Percentiles rank a stretch among this genome's conserved stretches.
These are phyloP conservation scores for Ammodytes marinus DNA, from an alignment of 2,113 vertebrate species.

Conservation along the genomic window DNA sequence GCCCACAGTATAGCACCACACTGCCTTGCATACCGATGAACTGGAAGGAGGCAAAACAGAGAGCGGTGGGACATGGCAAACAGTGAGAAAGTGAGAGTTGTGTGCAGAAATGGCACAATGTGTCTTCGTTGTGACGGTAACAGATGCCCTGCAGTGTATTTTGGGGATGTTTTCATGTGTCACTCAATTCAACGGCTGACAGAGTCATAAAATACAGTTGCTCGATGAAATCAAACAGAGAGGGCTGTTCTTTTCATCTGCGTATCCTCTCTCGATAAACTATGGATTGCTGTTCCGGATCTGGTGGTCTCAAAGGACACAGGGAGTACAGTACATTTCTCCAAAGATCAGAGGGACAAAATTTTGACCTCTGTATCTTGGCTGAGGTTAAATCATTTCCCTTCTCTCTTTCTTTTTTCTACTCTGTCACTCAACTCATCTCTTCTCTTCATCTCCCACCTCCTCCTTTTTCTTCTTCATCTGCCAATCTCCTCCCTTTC, in stretches of 20 bases:
- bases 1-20: constrained; percentile 70
- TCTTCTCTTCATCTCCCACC: constrained; percentile 4
- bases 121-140: constrained; percentile 57
- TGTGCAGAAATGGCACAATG: constrained; percentile 33
- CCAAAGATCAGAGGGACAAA: constrained; percentile 57
- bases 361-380: constrained; percentile 59
- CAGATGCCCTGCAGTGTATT: constrained; percentile 58
- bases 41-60: constrained; percentile 60
- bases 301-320: constrained; percentile 19
- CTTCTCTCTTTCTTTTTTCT: constrained; percentile 26
- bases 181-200: constrained; percentile 19
- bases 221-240: constrained; percentile 52
- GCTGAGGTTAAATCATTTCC: constrained; percentile 48
- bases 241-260: constrained; percentile 27
- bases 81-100: constrained; percentile 50
- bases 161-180: constrained; percentile 47
- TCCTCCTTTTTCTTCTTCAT: constrained; percentile 48
- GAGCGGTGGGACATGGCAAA: constrained; percentile 43
- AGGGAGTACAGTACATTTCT: constrained; percentile 41
- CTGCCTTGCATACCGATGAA: constrained; percentile 79
- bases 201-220: constrained; percentile 21
- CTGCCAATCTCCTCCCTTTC: constrained; percentile 50
- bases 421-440: constrained; percentile 58
- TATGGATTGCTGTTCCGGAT: constrained; percentile 19
- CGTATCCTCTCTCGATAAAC: neutral